Evolutionary conservation across 2,113 vertebrate genomes (phyloP).

Genomic region (Sylvia atricapilla): DNA sequence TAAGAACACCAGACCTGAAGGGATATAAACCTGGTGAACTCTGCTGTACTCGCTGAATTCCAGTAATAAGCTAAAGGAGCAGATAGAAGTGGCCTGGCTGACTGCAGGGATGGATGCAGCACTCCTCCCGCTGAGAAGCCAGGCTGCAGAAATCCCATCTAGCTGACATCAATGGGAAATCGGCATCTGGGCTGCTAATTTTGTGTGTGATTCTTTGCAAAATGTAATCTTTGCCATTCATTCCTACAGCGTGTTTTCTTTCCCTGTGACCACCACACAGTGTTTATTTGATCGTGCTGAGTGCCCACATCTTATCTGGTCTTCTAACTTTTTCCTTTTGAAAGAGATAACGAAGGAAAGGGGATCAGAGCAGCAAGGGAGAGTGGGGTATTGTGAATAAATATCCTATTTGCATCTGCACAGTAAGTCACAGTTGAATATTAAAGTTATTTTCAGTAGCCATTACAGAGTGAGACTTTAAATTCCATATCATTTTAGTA

Average conservation of each 20-base stretch:
- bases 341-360: slow-evolving; percentile 36
- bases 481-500: neutral
- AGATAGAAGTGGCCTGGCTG: neutral
- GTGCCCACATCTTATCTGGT: slow-evolving; percentile 62
- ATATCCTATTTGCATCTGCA: neutral
- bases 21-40: neutral
- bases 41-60: neutral
- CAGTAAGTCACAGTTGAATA: slow-evolving; percentile 23
- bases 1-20: neutral
- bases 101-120: neutral
- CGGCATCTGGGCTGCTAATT: neutral
- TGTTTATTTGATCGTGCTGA: slow-evolving; percentile 55
- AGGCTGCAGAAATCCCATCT: neutral
- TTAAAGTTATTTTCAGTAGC: neutral
- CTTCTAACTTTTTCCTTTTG: slow-evolving; percentile 58
- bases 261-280: neutral
- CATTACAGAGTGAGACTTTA: neutral
- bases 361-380: neutral
- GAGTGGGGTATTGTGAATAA: slow-evolving; percentile 6
- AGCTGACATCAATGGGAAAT: neutral
- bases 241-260: slow-evolving; percentile 30
- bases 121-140: neutral
- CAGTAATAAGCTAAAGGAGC: neutral
- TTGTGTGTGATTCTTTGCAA: neutral
- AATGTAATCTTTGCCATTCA: neutral